Conservation (phyloP, 2,113 vertebrate species). For the Erinaceus europaeus region DNA sequence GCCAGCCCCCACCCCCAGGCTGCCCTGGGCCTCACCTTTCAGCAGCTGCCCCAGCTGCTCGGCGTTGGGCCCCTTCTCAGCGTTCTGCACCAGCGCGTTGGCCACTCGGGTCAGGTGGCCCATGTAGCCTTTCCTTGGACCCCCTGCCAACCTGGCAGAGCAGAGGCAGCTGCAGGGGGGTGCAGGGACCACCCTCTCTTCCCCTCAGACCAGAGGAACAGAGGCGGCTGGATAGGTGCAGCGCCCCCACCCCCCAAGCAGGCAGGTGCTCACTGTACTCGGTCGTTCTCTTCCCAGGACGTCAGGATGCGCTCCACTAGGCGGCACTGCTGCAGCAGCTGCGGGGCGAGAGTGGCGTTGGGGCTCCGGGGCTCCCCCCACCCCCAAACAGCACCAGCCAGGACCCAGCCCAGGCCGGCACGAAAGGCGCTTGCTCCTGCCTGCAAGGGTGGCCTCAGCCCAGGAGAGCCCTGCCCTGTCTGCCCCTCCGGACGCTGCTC, state of each 20-base stretch:
- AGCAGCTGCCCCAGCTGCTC: constrained; percentile 75
- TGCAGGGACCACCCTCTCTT: too few relatives aligned
- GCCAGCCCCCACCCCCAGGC: accelerated
- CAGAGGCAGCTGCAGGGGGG: background rate
- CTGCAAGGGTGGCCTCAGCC: too few relatives aligned
- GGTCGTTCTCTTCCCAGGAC: constrained; percentile 82
- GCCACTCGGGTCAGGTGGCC: constrained; percentile 82
- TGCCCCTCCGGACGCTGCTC: too few relatives aligned
- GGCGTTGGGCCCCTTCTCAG: constrained; percentile 78
- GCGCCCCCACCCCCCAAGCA: accelerated
- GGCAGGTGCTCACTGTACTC: constrained; percentile 73
- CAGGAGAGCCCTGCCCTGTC: too few relatives aligned
- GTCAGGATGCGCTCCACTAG: constrained; percentile 79
- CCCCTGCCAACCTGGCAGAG: constrained; percentile 72
- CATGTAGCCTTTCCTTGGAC: constrained; percentile 82
- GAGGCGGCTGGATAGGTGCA: too few relatives aligned
- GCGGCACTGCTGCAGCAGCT: constrained; percentile 80
- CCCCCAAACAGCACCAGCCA: background rate
- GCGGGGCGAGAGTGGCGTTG: accelerated
- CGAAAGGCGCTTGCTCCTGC: too few relatives aligned
- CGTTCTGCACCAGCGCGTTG: constrained; percentile 76
- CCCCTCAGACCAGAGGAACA: background rate
- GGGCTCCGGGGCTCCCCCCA: background rate
- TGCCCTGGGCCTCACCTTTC: constrained; percentile 67
- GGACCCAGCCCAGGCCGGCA: too few relatives aligned